A percentile compares a stretch with the other conserved stretches of the same genome.
These are phyloP conservation scores for Cyanoderma ruficeps DNA, from an alignment of 2,113 vertebrate genomes.

Conservation along the genomic window DNA sequence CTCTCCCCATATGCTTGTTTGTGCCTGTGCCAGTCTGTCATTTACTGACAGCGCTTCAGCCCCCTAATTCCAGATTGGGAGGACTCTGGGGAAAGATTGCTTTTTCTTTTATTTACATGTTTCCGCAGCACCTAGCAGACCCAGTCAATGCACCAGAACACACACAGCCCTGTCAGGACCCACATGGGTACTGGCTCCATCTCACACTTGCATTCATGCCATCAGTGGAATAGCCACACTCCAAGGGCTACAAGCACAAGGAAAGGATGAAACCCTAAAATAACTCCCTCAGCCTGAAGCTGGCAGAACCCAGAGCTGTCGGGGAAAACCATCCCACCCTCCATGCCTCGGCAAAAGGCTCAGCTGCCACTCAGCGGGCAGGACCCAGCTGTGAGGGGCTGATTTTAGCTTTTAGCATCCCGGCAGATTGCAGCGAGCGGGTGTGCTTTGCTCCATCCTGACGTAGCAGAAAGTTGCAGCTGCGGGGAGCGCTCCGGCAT, in stretches of 20 bases:
- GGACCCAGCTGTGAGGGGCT: not conserved
- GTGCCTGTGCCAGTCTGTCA: not conserved
- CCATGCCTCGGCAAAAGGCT: not conserved
- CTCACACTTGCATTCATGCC: not conserved
- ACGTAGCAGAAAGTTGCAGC: not conserved
- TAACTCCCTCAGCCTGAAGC: not conserved
- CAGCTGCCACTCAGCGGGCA: not conserved
- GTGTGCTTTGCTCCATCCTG: not conserved
- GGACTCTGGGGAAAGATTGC: not conserved
- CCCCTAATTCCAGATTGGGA: not conserved
- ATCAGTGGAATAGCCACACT: not conserved
- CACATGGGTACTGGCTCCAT: accelerated
- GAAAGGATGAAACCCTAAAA: not conserved
- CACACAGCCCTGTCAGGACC: accelerated
- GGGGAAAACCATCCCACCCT: not conserved
- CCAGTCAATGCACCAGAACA: accelerated
- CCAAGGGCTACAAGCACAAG: accelerated
- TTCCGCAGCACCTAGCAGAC: not conserved
- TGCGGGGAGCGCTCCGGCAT: not conserved
- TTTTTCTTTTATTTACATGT: not conserved
- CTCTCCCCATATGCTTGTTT: accelerated
- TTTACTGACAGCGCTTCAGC: not conserved
- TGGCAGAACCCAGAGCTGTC: accelerated
- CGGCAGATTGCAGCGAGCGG: not conserved
- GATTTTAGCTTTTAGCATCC: not conserved